Base-by-base conservation (phyloP, 2,888 invertebrate species). In the Cybosia mesomella region DNA sequence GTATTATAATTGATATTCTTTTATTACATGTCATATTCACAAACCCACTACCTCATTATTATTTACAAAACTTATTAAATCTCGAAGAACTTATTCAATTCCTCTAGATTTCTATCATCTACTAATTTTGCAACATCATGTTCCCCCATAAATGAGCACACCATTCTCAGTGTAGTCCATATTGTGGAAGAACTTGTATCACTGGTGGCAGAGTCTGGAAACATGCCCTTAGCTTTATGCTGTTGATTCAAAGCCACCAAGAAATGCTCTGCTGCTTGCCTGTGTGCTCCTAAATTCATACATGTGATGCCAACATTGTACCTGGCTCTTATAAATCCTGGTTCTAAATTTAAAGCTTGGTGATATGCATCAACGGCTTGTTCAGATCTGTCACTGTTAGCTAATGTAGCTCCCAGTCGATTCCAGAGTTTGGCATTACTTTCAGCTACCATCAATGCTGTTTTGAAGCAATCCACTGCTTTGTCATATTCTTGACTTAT, bases 271-370 rank as follows among this genome's bases (percentile, higher is more conserved):
- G 98, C 98, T 9, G 99, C 99, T 94, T 99, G 98, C 85, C 97
- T 98, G 87, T 99, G 98, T 58, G 98, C 98, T 80, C 98, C 97
- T 59, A 99, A 96, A 92, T 99, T 99, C 93, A 99, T 98, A 88
- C 99, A 99, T 71, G 99, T 98, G 67, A 99, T 99, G 34, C 99
- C 99, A 70, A 99, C 97, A 95, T 99, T 99, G 89, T 99, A 99
- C 72, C 99, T 96, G 10, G 99, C 99, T 70, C 99, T 96, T 74
- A 99, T 98, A 90, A 98, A 99, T 2, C 99, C 99, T 9, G 99
- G 99, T 72, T 98, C 97, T 63, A 99, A 94, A 86, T 97, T 96
- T 64, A 99, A 95, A 53, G 99, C 99, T 84, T 97, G 96, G 86
- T 98, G 97, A 89, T 99, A 99, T 0, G 99, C 99, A 77, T 98